A percentile compares a stretch with the other conserved stretches of the same genome.
phyloP scores from a whole-genome alignment of 2,797 vertebrate species.

The Smutsia gigantea region DNA sequence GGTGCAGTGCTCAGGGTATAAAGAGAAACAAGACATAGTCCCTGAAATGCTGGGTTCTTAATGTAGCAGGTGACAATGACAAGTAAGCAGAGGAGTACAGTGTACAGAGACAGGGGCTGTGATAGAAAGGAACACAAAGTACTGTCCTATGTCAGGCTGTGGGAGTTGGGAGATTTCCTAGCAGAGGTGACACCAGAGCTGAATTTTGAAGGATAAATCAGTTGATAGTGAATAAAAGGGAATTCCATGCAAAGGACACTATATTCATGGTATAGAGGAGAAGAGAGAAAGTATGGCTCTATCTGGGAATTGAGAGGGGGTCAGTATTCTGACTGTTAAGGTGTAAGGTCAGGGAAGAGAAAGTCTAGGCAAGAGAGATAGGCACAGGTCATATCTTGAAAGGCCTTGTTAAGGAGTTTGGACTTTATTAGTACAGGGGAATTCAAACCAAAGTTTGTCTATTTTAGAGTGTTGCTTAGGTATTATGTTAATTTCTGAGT shows the following conservation, averaged over 20 bases:
- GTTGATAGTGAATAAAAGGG: neutral
- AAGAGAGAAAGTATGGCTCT: neutral
- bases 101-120: neutral
- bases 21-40: neutral
- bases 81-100: neutral
- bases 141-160: neutral
- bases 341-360: neutral
- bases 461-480: neutral
- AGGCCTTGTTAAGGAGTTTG: neutral
- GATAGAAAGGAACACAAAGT: neutral
- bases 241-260: neutral
- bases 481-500: conserved; percentile 9
- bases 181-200: neutral
- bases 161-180: neutral
- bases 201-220: neutral
- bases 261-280: neutral
- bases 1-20: neutral
- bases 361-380: neutral
- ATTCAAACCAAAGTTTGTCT: neutral
- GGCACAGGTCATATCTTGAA: neutral
- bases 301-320: neutral
- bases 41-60: neutral
- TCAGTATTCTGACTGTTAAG: neutral
- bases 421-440: neutral
- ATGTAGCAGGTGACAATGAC: neutral